These are phyloP conservation scores for Mamestra brassicae DNA, from an alignment of 2,888 invertebrate species.

Conservation along the genomic window DNA sequence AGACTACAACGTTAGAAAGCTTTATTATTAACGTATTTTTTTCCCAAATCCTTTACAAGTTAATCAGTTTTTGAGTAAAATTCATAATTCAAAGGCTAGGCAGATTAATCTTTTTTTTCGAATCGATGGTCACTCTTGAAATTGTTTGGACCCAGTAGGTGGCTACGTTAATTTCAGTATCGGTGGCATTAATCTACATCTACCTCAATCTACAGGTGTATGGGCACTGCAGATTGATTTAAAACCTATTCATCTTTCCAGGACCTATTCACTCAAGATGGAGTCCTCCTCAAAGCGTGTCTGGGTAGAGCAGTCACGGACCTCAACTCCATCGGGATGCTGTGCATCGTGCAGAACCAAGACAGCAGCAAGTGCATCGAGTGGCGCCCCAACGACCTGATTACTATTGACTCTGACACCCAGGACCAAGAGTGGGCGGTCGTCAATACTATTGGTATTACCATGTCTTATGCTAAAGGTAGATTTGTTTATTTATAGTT, in stretches of 20 bases:
- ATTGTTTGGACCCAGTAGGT: too few species aligned
- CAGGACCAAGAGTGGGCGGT: conserved; percentile 97
- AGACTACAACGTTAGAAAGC: background rate
- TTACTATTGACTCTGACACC: conserved; percentile 93
- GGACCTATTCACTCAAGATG: conserved; percentile 95
- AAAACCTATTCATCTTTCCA: conserved; percentile 71
- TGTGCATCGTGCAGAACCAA: conserved; percentile 92
- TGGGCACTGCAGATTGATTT: background rate
- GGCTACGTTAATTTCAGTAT: too few species aligned
- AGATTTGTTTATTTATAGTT: conserved; percentile 45
- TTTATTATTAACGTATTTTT: background rate
- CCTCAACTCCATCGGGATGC: conserved; percentile 92
- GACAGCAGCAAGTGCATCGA: conserved; percentile 93
- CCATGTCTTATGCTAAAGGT: conserved; percentile 65
- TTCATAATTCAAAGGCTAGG: background rate
- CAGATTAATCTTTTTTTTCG: too few species aligned
- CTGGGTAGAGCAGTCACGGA: conserved; percentile 92
- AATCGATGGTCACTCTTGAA: too few species aligned
- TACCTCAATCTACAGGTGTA: too few species aligned
- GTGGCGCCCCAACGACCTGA: conserved; percentile 96
- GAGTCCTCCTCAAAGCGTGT: conserved; percentile 93
- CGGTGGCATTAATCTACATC: too few species aligned
- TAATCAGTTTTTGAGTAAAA: background rate
- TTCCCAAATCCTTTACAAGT: background rate
- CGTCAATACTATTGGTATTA: conserved; percentile 93